Conservation (phyloP, 2,888 invertebrate genomes). For the Colostygia pectinataria region DNA sequence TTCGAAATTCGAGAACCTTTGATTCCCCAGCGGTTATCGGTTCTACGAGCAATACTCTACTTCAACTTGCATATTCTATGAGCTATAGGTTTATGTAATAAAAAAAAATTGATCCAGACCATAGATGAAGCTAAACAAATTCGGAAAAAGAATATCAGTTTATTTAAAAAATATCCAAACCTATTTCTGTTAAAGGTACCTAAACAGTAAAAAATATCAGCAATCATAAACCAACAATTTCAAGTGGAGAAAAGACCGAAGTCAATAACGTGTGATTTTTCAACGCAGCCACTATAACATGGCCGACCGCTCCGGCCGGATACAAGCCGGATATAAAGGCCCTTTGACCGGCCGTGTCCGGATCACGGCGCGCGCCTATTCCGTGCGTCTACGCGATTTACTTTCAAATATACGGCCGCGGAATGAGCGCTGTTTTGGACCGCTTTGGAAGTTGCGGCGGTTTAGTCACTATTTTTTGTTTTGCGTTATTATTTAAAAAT, state of each 20-base stretch:
- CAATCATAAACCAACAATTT: conserved; percentile 2
- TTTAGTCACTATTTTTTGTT: not conserved
- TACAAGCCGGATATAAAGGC: conserved; percentile 41
- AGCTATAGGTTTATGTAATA: too few species aligned
- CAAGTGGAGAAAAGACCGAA: not conserved
- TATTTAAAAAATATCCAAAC: too few species aligned
- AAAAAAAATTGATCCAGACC: too few species aligned
- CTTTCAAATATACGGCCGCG: conserved; percentile 21
- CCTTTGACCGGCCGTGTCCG: conserved; percentile 42
- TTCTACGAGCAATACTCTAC: too few species aligned
- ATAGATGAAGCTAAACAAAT: too few species aligned
- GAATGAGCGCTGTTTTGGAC: not conserved
- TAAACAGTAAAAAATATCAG: not conserved
- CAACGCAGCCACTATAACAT: conserved; percentile 13
- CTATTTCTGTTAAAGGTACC: too few species aligned
- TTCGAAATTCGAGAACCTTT: too few species aligned
- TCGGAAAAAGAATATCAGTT: too few species aligned
- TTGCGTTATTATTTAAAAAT: too few species aligned
- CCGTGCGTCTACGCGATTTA: conserved; percentile 20
- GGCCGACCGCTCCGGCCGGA: not conserved
- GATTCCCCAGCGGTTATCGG: too few species aligned
- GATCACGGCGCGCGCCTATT: conserved; percentile 31
- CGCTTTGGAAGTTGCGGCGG: not conserved
- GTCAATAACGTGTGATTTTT: conserved; percentile 29
- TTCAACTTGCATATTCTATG: too few species aligned